Conservation (phyloP, 2,888 invertebrate species). For the Pterostichus niger region DNA sequence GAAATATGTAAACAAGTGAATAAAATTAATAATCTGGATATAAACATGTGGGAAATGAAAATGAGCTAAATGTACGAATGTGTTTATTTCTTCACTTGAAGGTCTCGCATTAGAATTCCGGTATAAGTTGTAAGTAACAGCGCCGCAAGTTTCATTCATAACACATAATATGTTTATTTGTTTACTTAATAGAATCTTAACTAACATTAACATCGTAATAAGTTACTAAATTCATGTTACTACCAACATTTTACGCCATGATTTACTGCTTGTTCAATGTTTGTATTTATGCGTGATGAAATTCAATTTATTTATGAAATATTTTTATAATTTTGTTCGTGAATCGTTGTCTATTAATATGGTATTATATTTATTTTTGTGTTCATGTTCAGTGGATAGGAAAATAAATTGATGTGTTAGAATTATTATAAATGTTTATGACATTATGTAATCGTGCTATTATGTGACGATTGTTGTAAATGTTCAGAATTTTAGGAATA, state of each 20-base stretch:
- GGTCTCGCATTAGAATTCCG: slow-evolving; percentile 1
- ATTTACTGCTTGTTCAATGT: background rate
- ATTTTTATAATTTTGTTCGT: background rate
- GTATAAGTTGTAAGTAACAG: slow-evolving; percentile 1
- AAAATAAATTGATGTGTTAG: background rate
- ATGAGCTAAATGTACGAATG: background rate
- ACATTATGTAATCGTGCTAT: too few relatives aligned
- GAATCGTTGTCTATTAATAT: background rate
- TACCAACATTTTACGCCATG: background rate
- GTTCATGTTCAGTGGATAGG: background rate
- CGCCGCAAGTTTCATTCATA: background rate
- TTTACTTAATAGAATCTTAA: slow-evolving; percentile 13
- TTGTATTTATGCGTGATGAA: background rate
- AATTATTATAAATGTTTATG: background rate
- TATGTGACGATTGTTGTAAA: too few relatives aligned
- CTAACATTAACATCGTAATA: background rate
- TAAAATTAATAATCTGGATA: background rate
- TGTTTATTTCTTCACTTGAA: slow-evolving; percentile 18
- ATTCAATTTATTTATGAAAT: background rate
- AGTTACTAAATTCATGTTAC: background rate
- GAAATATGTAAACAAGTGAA: background rate
- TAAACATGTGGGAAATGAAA: background rate
- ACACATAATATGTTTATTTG: slow-evolving; percentile 16
- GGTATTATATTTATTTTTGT: slow-evolving; percentile 2
- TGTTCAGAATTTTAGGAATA: too few relatives aligned